These are phyloP conservation scores for Agapostemon virescens DNA, from an alignment of 2,888 invertebrate species.

Conservation along the genomic window DNA sequence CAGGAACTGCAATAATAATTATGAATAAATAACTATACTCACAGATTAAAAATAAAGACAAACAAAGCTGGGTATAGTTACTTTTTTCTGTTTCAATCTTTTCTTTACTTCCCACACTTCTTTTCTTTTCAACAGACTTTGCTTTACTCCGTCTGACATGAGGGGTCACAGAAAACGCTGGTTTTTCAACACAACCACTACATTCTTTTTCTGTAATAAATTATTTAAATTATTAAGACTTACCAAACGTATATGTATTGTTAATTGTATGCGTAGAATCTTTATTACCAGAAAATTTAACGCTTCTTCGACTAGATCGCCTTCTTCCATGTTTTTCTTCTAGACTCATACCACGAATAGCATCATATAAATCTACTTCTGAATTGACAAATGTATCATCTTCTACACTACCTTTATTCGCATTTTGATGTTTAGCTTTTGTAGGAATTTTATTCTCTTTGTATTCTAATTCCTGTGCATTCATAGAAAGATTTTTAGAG, in stretches of 20 bases:
- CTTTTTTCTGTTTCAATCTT: constrained; percentile 52
- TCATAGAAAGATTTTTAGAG: constrained; percentile 10
- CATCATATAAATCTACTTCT: constrained; percentile 6
- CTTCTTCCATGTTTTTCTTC: constrained; percentile 28
- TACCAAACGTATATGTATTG: constrained; percentile 11
- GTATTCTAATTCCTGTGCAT: neutral
- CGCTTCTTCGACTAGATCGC: constrained; percentile 63
- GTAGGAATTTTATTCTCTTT: constrained; percentile 48
- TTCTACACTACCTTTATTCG: neutral
- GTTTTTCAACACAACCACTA: constrained; percentile 47
- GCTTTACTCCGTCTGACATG: constrained; percentile 46
- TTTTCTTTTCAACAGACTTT: constrained; percentile 5
- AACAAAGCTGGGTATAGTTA: constrained; percentile 42
- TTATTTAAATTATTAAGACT: constrained; percentile 4
- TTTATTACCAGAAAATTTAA: constrained; percentile 62
- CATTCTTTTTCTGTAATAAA: constrained; percentile 61
- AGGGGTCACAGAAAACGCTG: constrained; percentile 61
- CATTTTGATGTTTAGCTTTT: constrained; percentile 35
- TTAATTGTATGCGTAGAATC: neutral
- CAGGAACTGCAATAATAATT: constrained; percentile 53
- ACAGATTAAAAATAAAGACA: neutral
- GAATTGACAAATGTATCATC: constrained; percentile 4
- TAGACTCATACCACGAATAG: neutral
- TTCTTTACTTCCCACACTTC: constrained; percentile 29
- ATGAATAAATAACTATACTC: neutral